A percentile compares a stretch with the other conserved stretches of the same genome.
Evolutionary conservation across 2,797 vertebrate genomes (phyloP).

Genomic region (Hozukius guyotensis): DNA sequence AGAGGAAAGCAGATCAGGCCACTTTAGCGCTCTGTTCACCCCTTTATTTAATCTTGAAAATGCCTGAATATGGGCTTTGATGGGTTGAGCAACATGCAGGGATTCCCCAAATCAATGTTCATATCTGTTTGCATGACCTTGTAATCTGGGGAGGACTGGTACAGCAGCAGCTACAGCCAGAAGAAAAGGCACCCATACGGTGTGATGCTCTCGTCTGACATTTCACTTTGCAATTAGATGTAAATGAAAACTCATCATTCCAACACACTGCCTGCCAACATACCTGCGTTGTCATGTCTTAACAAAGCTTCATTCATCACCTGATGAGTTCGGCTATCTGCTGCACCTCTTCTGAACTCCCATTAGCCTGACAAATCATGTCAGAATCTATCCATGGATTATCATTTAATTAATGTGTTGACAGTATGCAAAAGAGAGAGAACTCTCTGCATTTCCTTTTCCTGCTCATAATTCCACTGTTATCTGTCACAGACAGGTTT

Average conservation of each 20-base stretch:
- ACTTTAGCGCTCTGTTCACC: not conserved
- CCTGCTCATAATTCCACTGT: conserved; percentile 15
- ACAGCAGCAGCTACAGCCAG: not conserved
- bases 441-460: not conserved
- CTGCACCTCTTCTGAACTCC: not conserved
- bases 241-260: not conserved
- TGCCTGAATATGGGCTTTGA: not conserved
- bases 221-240: not conserved
- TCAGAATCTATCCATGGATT: conserved; percentile 8
- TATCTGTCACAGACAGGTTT: conserved; percentile 49
- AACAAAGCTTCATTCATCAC: conserved; percentile 10
- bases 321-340: conserved; percentile 22
- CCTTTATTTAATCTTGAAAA: not conserved
- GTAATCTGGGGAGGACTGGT: not conserved
- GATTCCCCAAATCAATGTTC: not conserved
- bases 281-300: not conserved
- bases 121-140: conserved; percentile 10
- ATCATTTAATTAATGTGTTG: conserved; percentile 38
- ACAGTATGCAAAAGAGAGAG: not conserved
- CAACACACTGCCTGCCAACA: not conserved
- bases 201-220: not conserved
- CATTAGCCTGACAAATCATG: conserved; percentile 9
- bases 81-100: not conserved
- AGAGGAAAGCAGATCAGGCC: not conserved
- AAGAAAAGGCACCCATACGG: not conserved